These are phyloP conservation scores for Bellardia pandia DNA, from an alignment of 2,888 invertebrate species.

Conservation along the genomic window DNA sequence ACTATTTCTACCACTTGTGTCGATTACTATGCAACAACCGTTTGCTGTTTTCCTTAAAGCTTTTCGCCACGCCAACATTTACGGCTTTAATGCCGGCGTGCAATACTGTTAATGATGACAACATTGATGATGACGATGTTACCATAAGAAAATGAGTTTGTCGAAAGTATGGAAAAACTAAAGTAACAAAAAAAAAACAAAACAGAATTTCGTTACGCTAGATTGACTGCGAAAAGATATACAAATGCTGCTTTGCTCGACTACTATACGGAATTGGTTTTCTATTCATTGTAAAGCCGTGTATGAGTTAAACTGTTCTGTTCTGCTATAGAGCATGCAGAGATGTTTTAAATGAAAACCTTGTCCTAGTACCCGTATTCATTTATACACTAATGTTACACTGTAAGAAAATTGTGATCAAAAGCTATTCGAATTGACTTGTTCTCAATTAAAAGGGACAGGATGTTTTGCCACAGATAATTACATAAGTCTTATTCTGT, in stretches of 20 bases:
- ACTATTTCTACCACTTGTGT: slow-evolving; percentile 56
- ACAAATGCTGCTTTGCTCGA: slow-evolving; percentile 59
- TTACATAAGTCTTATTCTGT: no score
- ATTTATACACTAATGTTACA: slow-evolving; percentile 18
- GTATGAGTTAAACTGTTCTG: slow-evolving; percentile 40
- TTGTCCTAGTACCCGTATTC: slow-evolving; percentile 26
- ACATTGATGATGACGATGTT: slow-evolving; percentile 35
- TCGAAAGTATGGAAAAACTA: slow-evolving; percentile 26
- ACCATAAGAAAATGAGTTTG: slow-evolving; percentile 65
- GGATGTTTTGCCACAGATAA: no score
- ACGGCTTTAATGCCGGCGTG: slow-evolving; percentile 43
- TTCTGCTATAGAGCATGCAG: neutral
- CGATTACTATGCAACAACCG: slow-evolving; percentile 71
- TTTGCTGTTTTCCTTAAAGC: slow-evolving; percentile 63
- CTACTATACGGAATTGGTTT: slow-evolving; percentile 46
- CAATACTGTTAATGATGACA: slow-evolving; percentile 24
- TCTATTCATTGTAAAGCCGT: slow-evolving; percentile 44
- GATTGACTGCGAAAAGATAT: slow-evolving; percentile 72
- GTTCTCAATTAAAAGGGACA: no score
- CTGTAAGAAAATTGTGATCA: slow-evolving; percentile 12
- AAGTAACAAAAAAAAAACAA: slow-evolving; percentile 11
- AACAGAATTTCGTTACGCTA: slow-evolving; percentile 60
- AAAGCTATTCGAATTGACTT: no score
- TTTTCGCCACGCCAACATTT: slow-evolving; percentile 58
- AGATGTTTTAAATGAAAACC: slow-evolving; percentile 43